Evolutionary conservation across 1,140 invertebrate species (phyloP).

Genomic region (Aphaenogaster ashmeadi): DNA sequence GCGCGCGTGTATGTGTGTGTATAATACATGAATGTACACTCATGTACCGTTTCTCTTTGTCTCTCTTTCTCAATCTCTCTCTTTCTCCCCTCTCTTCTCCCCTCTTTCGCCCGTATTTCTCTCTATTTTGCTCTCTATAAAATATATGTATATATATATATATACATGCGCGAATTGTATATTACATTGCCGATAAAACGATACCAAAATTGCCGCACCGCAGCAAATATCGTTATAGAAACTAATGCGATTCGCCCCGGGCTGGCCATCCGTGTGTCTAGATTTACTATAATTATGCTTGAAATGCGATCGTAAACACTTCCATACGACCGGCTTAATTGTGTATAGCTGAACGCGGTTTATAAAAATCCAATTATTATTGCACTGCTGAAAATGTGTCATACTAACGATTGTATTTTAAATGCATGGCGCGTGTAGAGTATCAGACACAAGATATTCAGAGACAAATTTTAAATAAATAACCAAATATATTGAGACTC

Average conservation of each 20-base stretch:
- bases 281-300: conserved; percentile 77
- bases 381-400: neutral
- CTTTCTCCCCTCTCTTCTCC: neutral
- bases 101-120: neutral
- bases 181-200: conserved; percentile 78
- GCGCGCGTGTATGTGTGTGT: conserved; percentile 50
- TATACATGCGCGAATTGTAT: conserved; percentile 31
- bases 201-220: conserved; percentile 79
- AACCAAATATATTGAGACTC: no score
- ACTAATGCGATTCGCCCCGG: conserved; percentile 82
- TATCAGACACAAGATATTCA: neutral
- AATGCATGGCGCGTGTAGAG: neutral
- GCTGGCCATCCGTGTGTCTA: conserved; percentile 73
- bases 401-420: neutral
- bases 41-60: neutral
- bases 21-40: conserved; percentile 19
- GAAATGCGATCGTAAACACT: conserved; percentile 75
- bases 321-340: conserved; percentile 40
- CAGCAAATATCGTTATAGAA: conserved; percentile 83
- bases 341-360: neutral
- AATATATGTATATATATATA: conserved; percentile 14
- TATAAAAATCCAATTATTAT: conserved; percentile 30
- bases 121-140: conserved; percentile 35
- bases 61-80: conserved; percentile 1
- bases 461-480: neutral